phyloP scores from a whole-genome alignment of 2,888 invertebrate species.

The Andrena minutula region DNA sequence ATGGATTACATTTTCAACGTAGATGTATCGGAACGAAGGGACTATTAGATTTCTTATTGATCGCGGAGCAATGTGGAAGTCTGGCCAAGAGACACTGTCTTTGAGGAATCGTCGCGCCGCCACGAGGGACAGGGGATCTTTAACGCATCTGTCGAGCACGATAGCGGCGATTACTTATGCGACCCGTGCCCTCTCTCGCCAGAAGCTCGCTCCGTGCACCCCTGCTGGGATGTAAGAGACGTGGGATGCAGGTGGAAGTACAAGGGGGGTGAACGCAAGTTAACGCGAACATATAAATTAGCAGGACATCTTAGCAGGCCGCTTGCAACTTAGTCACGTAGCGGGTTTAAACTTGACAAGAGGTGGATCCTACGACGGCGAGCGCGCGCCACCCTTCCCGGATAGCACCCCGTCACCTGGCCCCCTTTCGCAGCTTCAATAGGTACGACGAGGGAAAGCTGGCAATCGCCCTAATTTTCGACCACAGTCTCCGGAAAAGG shows the following conservation, averaged over 20 bases:
- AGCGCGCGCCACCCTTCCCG: slow-evolving; percentile 57
- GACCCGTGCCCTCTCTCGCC: slow-evolving; percentile 81
- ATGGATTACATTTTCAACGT: neutral
- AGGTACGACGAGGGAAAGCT: slow-evolving; percentile 49
- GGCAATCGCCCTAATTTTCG: slow-evolving; percentile 49
- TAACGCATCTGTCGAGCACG: slow-evolving; percentile 82
- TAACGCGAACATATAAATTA: slow-evolving; percentile 85
- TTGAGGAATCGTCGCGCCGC: slow-evolving; percentile 57
- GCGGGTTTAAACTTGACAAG: slow-evolving; percentile 84
- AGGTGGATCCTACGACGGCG: slow-evolving; percentile 78
- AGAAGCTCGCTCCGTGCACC: slow-evolving; percentile 78
- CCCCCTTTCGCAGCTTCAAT: slow-evolving; percentile 50
- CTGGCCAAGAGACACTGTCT: neutral
- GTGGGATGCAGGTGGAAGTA: slow-evolving; percentile 66
- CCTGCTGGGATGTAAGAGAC: slow-evolving; percentile 63
- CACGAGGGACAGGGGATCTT: slow-evolving; percentile 78
- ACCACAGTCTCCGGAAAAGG: slow-evolving; percentile 30
- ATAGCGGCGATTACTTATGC: slow-evolving; percentile 84
- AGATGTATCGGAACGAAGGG: neutral
- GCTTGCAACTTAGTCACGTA: slow-evolving; percentile 85
- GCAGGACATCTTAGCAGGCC: slow-evolving; percentile 85
- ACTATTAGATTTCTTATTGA: neutral
- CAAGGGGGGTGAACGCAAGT: slow-evolving; percentile 76
- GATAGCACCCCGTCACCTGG: slow-evolving; percentile 70
- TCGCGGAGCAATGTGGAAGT: neutral